phyloP scores from a whole-genome alignment of 2,888 invertebrate genomes.

The Amorpha juglandis region DNA sequence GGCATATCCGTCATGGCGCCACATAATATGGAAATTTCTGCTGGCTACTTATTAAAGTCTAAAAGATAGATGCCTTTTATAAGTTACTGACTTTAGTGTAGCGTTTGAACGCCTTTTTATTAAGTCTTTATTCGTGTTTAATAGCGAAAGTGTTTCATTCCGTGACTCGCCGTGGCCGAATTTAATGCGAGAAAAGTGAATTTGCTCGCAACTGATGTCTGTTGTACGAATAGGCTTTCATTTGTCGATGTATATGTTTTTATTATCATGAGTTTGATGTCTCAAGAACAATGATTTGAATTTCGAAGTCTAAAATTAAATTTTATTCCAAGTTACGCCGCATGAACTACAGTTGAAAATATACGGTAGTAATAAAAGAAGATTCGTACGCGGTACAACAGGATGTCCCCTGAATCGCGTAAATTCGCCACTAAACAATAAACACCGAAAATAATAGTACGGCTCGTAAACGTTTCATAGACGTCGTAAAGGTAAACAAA shows the following conservation, averaged over 20 bases:
- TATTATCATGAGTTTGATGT: no score
- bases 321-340: no score
- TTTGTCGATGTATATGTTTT: not conserved
- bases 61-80: no score
- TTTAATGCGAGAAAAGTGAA: constrained; percentile 10
- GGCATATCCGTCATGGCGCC: no score
- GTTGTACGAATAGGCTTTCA: not conserved
- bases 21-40: no score
- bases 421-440: not conserved
- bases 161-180: constrained; percentile 9
- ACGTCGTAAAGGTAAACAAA: constrained; percentile 63
- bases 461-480: constrained; percentile 65
- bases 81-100: no score
- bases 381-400: constrained; percentile 10
- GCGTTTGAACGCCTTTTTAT: not conserved
- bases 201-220: not conserved
- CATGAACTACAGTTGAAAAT: not conserved
- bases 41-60: no score
- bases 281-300: no score
- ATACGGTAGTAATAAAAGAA: not conserved
- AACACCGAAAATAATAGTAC: constrained; percentile 48
- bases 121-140: not conserved
- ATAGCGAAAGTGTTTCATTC: constrained; percentile 20
- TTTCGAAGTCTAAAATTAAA: no score
- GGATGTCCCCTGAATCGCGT: constrained; percentile 1